These are phyloP conservation scores for Hipposideros larvatus DNA, from an alignment of 2,797 vertebrate species.

Conservation along the genomic window DNA sequence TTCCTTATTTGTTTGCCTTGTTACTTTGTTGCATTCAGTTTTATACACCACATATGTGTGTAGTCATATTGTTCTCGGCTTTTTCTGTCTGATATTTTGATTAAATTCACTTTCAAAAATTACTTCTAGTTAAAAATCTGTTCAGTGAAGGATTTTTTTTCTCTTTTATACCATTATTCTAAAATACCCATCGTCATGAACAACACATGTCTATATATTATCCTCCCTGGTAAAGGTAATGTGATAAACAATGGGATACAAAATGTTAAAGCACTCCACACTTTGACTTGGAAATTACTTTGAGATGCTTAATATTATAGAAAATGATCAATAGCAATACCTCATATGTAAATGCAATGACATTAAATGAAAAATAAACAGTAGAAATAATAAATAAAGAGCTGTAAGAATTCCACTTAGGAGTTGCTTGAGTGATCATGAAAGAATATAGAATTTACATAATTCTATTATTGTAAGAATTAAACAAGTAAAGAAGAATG, in stretches of 20 bases:
- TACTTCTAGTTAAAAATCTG: neutral
- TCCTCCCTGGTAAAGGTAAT: neutral
- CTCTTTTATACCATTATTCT: neutral
- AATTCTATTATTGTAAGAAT: neutral
- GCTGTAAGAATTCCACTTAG: neutral
- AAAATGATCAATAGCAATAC: neutral
- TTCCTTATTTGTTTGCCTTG: no score
- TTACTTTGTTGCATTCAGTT: no score
- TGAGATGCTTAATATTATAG: neutral
- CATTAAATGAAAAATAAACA: neutral
- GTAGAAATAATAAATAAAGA: neutral
- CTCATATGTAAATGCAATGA: neutral
- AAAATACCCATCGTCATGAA: neutral
- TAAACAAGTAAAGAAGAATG: neutral
- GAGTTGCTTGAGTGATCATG: neutral
- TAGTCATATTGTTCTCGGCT: no score
- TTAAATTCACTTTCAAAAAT: neutral
- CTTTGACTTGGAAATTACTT: neutral
- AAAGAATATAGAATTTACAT: neutral
- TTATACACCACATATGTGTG: no score
- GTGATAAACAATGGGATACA: neutral
- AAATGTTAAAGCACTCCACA: neutral
- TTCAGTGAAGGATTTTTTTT: neutral
- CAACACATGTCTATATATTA: neutral
- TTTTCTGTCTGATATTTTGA: neutral